Percentiles rank a stretch among this genome's conserved stretches.
phyloP scores from a whole-genome alignment of 2,797 vertebrate species.

The Threskiornis aethiopicus region DNA sequence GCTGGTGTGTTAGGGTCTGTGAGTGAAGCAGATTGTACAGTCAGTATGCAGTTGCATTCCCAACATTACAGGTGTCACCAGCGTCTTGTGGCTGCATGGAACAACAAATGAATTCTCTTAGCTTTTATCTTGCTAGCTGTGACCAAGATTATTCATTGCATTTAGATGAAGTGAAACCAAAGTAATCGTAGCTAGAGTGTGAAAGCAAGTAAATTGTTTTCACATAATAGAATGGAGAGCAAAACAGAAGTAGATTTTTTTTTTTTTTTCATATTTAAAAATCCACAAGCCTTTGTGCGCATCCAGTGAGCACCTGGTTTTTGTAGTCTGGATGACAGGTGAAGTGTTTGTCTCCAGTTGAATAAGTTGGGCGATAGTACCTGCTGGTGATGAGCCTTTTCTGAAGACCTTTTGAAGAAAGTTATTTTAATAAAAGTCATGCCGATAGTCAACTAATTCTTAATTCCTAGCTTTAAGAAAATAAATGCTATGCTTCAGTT shows the following conservation, averaged over 20 bases:
- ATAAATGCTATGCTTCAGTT: neutral
- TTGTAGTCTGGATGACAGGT: neutral
- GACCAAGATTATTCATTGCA: neutral
- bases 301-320: neutral
- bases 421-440: neutral
- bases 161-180: neutral
- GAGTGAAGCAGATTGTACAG: neutral
- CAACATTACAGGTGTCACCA: neutral
- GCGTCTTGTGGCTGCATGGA: rapidly evolving
- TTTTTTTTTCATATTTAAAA: neutral
- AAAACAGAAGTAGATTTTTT: neutral
- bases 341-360: neutral
- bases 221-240: neutral
- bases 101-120: neutral
- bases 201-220: neutral
- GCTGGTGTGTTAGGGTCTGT: neutral
- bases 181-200: neutral
- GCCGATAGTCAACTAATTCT: neutral
- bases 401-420: neutral
- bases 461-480: neutral
- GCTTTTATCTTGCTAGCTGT: neutral
- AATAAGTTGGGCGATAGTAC: neutral
- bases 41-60: neutral
- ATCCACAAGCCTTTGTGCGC: neutral
- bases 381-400: neutral